phyloP scores from a whole-genome alignment of 1,140 invertebrate species.

The Dufourea novaeangliae region DNA sequence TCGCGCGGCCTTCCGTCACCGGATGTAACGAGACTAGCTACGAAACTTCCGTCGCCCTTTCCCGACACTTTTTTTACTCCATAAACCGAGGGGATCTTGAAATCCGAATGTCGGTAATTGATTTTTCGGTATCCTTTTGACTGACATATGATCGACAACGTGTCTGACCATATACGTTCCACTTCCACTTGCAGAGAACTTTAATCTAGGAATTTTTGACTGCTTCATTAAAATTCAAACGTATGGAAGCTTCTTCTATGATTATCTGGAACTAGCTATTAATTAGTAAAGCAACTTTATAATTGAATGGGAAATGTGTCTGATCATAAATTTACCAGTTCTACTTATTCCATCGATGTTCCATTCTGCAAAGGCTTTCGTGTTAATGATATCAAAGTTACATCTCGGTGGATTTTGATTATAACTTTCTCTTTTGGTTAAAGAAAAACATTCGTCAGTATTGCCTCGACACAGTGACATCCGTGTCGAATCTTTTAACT shows the following conservation, averaged over 20 bases:
- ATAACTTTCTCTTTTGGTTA: background rate
- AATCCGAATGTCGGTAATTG: background rate
- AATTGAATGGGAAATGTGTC: too few relatives aligned
- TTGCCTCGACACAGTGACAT: background rate
- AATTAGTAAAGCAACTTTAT: too few relatives aligned
- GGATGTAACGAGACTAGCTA: background rate
- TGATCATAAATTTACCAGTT: too few relatives aligned
- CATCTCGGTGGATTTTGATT: background rate
- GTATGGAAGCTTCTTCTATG: too few relatives aligned
- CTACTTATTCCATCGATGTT: background rate
- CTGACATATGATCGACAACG: too few relatives aligned
- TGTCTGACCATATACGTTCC: too few relatives aligned
- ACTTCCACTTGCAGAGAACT: too few relatives aligned
- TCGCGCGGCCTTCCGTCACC: background rate
- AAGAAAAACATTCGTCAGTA: background rate
- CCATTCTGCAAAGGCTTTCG: background rate
- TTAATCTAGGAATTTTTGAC: too few relatives aligned
- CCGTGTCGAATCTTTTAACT: background rate
- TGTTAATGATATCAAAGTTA: background rate
- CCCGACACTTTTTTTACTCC: background rate
- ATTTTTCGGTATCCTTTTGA: background rate
- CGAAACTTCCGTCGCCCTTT: background rate
- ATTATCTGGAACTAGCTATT: too few relatives aligned
- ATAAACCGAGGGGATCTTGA: background rate
- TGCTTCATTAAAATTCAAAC: too few relatives aligned